Conservation (phyloP, 2,888 invertebrate genomes). For the Aleiodes leptofemur region DNA sequence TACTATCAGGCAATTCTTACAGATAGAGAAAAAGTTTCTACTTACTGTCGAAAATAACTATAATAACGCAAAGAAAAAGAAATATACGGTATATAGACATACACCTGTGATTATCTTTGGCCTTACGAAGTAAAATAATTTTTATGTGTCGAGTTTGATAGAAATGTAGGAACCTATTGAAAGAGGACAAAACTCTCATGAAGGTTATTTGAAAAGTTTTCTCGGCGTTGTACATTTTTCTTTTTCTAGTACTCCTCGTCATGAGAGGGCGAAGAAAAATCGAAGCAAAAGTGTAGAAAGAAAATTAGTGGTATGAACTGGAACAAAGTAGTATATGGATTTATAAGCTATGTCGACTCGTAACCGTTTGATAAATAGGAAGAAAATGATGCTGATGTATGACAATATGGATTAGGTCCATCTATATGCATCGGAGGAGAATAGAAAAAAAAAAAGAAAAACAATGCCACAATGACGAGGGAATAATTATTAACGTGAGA, state of each 20-base stretch:
- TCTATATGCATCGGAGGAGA: constrained; percentile 3
- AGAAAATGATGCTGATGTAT: neutral
- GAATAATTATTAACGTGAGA: constrained; percentile 39
- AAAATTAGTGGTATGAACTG: constrained; percentile 7
- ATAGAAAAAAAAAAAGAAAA: constrained; percentile 4
- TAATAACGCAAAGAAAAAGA: too few species aligned
- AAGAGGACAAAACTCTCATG: too few species aligned
- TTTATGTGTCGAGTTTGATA: constrained; percentile 10
- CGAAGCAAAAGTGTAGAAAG: constrained; percentile 3
- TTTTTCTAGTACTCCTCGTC: too few species aligned
- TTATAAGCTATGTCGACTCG: neutral
- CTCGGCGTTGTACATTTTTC: too few species aligned
- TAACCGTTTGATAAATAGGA: too few species aligned
- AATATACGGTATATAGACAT: too few species aligned
- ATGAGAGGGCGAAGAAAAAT: constrained; percentile 1
- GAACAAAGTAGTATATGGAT: constrained; percentile 27
- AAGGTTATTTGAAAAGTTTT: too few species aligned
- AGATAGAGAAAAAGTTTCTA: constrained; percentile 1
- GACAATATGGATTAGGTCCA: constrained; percentile 15
- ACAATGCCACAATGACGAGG: constrained; percentile 6
- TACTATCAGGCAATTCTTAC: constrained; percentile 2
- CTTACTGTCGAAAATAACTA: constrained; percentile 4
- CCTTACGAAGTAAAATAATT: constrained; percentile 25
- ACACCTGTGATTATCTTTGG: neutral
- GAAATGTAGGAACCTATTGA: too few species aligned